These are phyloP conservation scores for Nothoprocta perdicaria DNA, from an alignment of 2,113 vertebrate species.

Conservation along the genomic window DNA sequence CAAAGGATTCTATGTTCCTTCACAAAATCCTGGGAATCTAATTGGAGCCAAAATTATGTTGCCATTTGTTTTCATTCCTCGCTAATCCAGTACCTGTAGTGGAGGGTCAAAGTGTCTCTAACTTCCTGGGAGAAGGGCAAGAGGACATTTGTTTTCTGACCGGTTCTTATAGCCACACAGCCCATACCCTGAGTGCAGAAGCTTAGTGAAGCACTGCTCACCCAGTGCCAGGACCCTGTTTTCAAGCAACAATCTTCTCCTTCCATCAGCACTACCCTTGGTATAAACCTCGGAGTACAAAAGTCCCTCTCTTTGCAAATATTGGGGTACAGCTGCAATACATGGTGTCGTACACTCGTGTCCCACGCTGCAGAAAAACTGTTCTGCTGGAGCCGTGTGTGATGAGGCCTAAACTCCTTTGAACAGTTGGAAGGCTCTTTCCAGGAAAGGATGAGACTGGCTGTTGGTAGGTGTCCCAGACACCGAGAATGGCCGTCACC, in stretches of 20 bases:
- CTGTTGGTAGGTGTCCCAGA: constrained; percentile 32
- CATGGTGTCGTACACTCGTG: constrained; percentile 8
- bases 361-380: constrained; percentile 8
- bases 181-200: neutral
- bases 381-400: neutral
- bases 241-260: neutral
- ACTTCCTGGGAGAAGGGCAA: neutral
- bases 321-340: constrained; percentile 11
- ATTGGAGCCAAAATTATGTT: neutral
- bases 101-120: neutral
- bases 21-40: neutral
- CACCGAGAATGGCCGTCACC: neutral
- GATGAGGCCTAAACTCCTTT: constrained; percentile 19
- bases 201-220: neutral
- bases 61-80: neutral
- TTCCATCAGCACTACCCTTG: neutral
- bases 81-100: neutral
- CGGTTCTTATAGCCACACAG: fast-evolving
- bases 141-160: neutral
- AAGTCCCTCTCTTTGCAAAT: constrained; percentile 48
- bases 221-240: neutral
- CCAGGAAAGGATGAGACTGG: constrained; percentile 3
- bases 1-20: neutral
- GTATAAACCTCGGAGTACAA: neutral
- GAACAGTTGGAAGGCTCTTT: constrained; percentile 21